Evolutionary conservation across 1,140 invertebrate species (phyloP), one percentile per base, ranked within the genome.

Genomic region (Nasonia giraulti): DNA sequence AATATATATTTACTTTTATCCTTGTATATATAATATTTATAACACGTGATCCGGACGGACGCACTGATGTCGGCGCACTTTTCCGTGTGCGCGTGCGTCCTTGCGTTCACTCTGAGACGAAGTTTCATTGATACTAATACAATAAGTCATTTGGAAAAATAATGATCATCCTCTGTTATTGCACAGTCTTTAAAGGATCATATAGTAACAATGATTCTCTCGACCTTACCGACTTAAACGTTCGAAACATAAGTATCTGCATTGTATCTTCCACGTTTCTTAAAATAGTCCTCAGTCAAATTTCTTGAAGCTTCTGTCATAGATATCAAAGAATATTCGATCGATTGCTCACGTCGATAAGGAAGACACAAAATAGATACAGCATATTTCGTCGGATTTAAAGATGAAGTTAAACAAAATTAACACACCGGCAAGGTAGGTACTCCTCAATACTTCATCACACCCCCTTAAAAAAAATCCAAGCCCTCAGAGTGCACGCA

Each of bases 1-100:
- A 73, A 74, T 75, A 74, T 81, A 83, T 87, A 86, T 86, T n/a
- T 85, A 83, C 84, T 44, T 62, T 62, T 20, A 62, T n/a, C 17
- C 17, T 62, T 62, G 55, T 82, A 83, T 83, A 76, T 66, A 86
- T 80, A 83, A 83, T 84, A 81, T 78, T 62, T 81, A 86, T 77
- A 77, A 75, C 62, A 77, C 33, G 71, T 77, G 33, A 33, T 55
- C 69, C 3, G 62, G 40, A 76, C n/a, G 44, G 40, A 83, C 71
- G 82, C 82, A 77, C 37, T 2, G 31, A 69, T 77, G 20, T 62
- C 10, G 11, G 23, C 47, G 81, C 47, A 66, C 37, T 75, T 44
- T 62, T 76, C 20, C 71, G 55, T 77, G 33, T 62, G 73, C 71
- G 47, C 50, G 80, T 66, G 80, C 80, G 80, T 8, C 40, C 55